phyloP scores from a whole-genome alignment of 1,140 invertebrate genomes.

The Papilio dardanus region DNA sequence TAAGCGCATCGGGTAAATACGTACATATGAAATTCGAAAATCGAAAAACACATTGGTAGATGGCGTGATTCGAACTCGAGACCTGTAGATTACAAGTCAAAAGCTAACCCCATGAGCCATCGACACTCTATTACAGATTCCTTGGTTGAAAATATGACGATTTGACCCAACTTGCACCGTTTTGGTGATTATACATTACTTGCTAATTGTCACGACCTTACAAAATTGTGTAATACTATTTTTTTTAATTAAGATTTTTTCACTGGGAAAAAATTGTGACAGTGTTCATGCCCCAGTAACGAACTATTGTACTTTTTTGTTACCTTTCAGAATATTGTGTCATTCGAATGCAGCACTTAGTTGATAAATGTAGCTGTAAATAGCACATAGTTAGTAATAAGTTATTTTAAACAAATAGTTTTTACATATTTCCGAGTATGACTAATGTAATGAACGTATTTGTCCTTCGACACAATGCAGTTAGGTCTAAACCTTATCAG shows the following conservation, averaged over 20 bases:
- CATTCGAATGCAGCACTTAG: not conserved
- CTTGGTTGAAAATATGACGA: not conserved
- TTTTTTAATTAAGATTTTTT: not conserved
- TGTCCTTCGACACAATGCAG: no score
- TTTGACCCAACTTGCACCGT: no score
- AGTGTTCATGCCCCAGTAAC: not conserved
- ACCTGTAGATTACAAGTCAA: no score
- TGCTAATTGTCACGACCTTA: not conserved
- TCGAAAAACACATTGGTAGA: no score
- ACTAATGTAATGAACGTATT: not conserved
- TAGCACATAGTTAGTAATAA: not conserved
- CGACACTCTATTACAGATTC: no score
- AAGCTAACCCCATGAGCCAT: no score
- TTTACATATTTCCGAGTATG: not conserved
- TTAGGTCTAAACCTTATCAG: no score
- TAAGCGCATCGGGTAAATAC: no score
- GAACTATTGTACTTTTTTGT: not conserved
- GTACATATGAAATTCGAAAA: no score
- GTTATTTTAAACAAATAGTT: not conserved
- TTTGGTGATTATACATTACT: no score
- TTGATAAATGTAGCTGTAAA: not conserved
- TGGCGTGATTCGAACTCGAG: no score
- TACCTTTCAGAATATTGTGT: conserved; percentile 11
- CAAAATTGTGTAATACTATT: not conserved
- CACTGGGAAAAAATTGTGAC: not conserved